Evolutionary conservation across 2,113 vertebrate genomes (phyloP).

Genomic region (Phyllopteryx taeniolatus): DNA sequence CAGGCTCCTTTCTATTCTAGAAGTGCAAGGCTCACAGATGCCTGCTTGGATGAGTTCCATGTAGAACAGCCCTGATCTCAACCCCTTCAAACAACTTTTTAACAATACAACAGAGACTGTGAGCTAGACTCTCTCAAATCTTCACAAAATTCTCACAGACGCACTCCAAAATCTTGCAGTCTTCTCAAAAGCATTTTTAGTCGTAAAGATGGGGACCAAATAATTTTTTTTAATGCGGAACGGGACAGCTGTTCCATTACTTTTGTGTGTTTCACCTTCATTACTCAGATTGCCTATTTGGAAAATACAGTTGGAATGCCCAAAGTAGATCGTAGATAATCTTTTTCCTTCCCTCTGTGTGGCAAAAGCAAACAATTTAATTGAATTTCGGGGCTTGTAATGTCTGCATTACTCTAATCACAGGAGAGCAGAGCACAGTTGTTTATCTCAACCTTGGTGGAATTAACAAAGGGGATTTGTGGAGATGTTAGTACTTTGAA

Average conservation of each 20-base stretch:
- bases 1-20: no score
- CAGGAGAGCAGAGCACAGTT: constrained; percentile 49
- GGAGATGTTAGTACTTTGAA: constrained; percentile 43
- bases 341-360: constrained; percentile 63
- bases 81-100: not conserved
- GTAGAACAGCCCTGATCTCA: not conserved
- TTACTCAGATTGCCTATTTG: constrained; percentile 66
- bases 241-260: not conserved
- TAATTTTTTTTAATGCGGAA: not conserved
- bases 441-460: constrained; percentile 78
- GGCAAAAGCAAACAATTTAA: constrained; percentile 73
- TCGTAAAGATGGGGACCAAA: not conserved
- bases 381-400: constrained; percentile 78
- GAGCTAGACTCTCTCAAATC: not conserved
- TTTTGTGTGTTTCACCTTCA: constrained; percentile 65
- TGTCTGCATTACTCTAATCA: constrained; percentile 77
- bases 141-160: not conserved
- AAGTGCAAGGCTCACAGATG: no score
- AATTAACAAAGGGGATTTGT: constrained; percentile 58
- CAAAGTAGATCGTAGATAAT: constrained; percentile 24
- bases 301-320: constrained; percentile 46
- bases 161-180: not conserved
- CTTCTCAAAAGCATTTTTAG: not conserved
- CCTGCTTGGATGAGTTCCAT: no score
- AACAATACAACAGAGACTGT: not conserved